Percentiles rank a stretch among this genome's conserved stretches.
phyloP scores from a whole-genome alignment of 2,113 vertebrate genomes.

The Oryzias melastigma region DNA sequence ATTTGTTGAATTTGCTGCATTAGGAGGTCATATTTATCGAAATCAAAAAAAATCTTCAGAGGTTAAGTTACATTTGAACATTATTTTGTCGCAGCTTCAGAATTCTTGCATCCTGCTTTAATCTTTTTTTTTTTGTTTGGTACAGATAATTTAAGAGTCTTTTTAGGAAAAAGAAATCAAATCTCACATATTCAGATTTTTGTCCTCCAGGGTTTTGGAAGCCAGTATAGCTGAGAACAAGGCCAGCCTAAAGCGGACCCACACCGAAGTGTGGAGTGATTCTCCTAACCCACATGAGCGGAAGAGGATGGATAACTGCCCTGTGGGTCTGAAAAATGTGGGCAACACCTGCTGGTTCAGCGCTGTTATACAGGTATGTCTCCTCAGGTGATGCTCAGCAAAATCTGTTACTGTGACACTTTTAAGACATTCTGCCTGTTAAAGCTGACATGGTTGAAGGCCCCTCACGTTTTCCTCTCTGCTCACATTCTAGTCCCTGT shows the following conservation, averaged over 20 bases:
- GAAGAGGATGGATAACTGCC: slow-evolving; percentile 89
- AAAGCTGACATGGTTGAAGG: neutral
- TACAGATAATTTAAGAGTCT: too few species aligned
- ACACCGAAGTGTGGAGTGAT: slow-evolving; percentile 95
- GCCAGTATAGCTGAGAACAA: slow-evolving; percentile 99
- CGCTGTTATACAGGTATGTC: slow-evolving; percentile 94
- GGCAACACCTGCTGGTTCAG: slow-evolving; percentile 99
- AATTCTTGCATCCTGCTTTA: too few species aligned
- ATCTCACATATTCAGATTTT: neutral
- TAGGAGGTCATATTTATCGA: too few species aligned
- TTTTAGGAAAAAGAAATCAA: too few species aligned
- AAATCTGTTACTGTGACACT: neutral
- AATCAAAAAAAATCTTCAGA: too few species aligned
- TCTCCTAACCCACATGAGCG: slow-evolving; percentile 95
- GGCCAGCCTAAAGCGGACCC: slow-evolving; percentile 92
- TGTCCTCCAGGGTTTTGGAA: slow-evolving; percentile 87
- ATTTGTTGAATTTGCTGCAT: too few species aligned
- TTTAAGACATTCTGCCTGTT: neutral
- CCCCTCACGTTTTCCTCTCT: neutral
- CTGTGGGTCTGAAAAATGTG: slow-evolving; percentile 96
- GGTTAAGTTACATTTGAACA: too few species aligned
- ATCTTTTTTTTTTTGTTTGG: too few species aligned
- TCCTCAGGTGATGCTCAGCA: neutral
- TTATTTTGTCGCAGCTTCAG: too few species aligned
- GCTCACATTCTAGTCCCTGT: slow-evolving; percentile 67